Conservation (phyloP, 1,140 invertebrate species). For the Conopomorpha cramerella region DNA sequence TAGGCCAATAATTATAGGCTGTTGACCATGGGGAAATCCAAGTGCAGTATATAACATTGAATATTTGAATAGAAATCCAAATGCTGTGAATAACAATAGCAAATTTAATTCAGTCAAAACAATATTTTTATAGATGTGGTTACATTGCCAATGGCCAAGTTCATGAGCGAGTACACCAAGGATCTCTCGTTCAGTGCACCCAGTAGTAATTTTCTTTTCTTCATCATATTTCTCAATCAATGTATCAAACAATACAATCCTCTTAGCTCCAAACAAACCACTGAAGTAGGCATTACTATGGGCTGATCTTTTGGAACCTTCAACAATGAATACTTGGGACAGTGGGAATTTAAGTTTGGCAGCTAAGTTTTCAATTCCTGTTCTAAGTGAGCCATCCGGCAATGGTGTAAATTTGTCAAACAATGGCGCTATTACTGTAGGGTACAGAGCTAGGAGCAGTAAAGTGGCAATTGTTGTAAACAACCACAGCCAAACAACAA, state of each 20-base stretch:
- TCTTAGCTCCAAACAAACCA: slow-evolving; percentile 95
- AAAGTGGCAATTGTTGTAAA: slow-evolving; percentile 82
- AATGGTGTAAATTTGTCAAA: slow-evolving; percentile 99
- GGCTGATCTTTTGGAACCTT: slow-evolving; percentile 94
- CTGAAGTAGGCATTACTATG: slow-evolving; percentile 99
- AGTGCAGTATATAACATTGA: slow-evolving; percentile 80
- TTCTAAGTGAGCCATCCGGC: slow-evolving; percentile 86
- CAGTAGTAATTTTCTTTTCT: slow-evolving; percentile 61
- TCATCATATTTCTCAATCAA: slow-evolving; percentile 67
- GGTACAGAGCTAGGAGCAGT: slow-evolving; percentile 87
- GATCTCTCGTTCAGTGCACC: slow-evolving; percentile 93
- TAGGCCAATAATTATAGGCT: slow-evolving; percentile 91
- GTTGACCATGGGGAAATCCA: slow-evolving; percentile 77
- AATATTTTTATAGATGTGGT: slow-evolving; percentile 89
- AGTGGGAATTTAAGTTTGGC: slow-evolving; percentile 89
- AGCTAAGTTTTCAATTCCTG: slow-evolving; percentile 89
- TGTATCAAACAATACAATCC: slow-evolving; percentile 99
- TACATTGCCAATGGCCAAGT: slow-evolving; percentile 96
- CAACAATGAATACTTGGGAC: slow-evolving; percentile 95
- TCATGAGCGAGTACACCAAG: slow-evolving; percentile 95
- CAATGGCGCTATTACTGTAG: slow-evolving; percentile 94
- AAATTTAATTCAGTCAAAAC: slow-evolving; percentile 77
- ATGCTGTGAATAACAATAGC: slow-evolving; percentile 83
- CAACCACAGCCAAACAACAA: slow-evolving; percentile 94
- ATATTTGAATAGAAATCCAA: slow-evolving; percentile 84